Conservation (phyloP, 2,888 invertebrate genomes). For the Sinopyrophorus schimmeli region DNA sequence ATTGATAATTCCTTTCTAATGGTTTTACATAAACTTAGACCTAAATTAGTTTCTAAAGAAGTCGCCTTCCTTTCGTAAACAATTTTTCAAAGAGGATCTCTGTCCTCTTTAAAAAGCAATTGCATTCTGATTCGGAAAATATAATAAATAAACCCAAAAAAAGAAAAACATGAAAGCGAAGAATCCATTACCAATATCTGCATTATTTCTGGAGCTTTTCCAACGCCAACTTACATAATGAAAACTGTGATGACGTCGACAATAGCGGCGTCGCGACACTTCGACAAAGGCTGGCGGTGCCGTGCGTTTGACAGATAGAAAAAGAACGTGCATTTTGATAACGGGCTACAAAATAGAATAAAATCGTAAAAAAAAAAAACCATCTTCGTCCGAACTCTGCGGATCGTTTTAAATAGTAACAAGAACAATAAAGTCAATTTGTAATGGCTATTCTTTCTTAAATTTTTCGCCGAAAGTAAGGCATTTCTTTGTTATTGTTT, state of each 20-base stretch:
- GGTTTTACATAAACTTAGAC: no score
- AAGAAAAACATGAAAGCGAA: conserved; percentile 50
- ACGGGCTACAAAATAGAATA: conserved; percentile 41
- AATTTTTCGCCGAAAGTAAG: no score
- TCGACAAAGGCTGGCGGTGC: conserved; percentile 46
- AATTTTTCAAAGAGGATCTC: conserved; percentile 19
- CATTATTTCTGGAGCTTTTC: conserved; percentile 53
- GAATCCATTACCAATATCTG: conserved; percentile 55
- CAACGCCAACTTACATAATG: conserved; percentile 55
- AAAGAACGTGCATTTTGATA: conserved; percentile 46
- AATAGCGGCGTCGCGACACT: conserved; percentile 52
- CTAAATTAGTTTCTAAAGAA: neutral
- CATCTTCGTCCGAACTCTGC: no score
- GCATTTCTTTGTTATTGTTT: no score
- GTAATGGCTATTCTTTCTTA: no score
- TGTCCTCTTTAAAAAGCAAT: conserved; percentile 45
- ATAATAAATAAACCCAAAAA: no score
- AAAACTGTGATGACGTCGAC: conserved; percentile 51
- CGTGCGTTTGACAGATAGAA: conserved; percentile 55
- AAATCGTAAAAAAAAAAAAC: no score
- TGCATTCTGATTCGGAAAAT: conserved; percentile 48
- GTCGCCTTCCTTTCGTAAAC: conserved; percentile 1
- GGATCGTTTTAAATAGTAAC: no score
- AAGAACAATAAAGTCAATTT: no score
- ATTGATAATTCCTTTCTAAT: no score